phyloP scores from a whole-genome alignment of 2,888 invertebrate species.

The Diaperis boleti region DNA sequence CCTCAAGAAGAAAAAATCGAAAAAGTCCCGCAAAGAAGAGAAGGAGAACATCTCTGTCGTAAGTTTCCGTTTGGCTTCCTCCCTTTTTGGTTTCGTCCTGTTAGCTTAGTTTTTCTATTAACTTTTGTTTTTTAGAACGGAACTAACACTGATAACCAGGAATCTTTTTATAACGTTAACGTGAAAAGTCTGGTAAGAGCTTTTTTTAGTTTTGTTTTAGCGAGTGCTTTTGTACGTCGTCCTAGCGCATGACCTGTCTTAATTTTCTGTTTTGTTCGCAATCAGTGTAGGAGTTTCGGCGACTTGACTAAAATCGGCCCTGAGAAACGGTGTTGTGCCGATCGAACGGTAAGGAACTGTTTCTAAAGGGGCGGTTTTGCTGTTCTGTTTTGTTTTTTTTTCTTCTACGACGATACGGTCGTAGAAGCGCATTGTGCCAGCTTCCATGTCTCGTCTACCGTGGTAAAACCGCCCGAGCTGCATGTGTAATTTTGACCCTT shows the following conservation, averaged over 20 bases:
- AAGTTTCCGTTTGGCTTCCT: slow-evolving; percentile 61
- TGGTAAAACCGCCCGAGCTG: background rate
- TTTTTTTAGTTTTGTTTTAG: slow-evolving; percentile 41
- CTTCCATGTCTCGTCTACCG: no score
- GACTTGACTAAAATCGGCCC: slow-evolving; percentile 71
- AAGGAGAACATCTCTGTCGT: slow-evolving; percentile 79
- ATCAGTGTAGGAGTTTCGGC: slow-evolving; percentile 74
- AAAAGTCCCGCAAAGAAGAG: slow-evolving; percentile 74
- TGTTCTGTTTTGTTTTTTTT: no score
- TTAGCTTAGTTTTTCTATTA: slow-evolving; percentile 48
- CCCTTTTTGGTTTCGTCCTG: slow-evolving; percentile 56
- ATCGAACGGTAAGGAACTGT: slow-evolving; percentile 44
- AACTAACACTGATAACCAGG: slow-evolving; percentile 51
- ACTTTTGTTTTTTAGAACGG: slow-evolving; percentile 50
- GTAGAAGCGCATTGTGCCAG: no score
- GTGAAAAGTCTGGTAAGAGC: slow-evolving; percentile 75
- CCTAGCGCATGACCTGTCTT: slow-evolving; percentile 29
- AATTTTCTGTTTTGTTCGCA: slow-evolving; percentile 35
- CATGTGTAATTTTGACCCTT: slow-evolving; percentile 51
- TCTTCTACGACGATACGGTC: no score
- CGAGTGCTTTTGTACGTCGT: slow-evolving; percentile 35
- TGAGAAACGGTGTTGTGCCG: slow-evolving; percentile 40
- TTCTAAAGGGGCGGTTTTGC: slow-evolving; percentile 1
- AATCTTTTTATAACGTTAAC: slow-evolving; percentile 71
- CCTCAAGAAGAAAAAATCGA: slow-evolving; percentile 71